Evolutionary conservation across 1,140 invertebrate genomes (phyloP).

Genomic region (Theocolax elegans): DNA sequence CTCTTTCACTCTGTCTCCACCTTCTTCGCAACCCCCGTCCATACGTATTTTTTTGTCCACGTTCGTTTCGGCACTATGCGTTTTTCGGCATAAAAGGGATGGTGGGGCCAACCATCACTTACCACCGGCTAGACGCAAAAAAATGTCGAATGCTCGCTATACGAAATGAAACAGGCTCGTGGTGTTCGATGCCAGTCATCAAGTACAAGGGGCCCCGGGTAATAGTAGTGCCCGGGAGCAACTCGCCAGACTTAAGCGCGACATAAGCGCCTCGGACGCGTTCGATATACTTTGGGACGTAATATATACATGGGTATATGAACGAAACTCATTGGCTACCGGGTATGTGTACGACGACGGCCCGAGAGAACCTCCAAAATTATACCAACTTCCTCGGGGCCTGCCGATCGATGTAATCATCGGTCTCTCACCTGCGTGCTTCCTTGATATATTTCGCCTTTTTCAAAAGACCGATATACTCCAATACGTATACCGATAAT

Average conservation of each 20-base stretch:
- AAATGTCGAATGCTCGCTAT: conserved; percentile 50
- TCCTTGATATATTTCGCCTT: too few relatives aligned
- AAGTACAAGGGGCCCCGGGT: conserved; percentile 46
- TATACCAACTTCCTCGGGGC: background rate
- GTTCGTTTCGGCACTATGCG: too few relatives aligned
- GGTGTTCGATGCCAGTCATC: conserved; percentile 58
- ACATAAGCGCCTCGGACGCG: too few relatives aligned
- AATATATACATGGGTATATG: background rate
- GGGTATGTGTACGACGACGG: background rate
- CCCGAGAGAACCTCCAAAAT: background rate
- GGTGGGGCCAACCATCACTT: conserved; percentile 60
- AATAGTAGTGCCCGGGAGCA: conserved; percentile 57
- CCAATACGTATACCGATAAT: too few relatives aligned
- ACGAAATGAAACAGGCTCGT: conserved; percentile 48
- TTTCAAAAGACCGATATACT: too few relatives aligned
- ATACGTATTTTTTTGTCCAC: conserved; percentile 8
- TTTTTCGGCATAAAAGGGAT: conserved; percentile 2
- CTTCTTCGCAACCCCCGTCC: conserved; percentile 1
- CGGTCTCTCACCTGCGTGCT: conserved; percentile 59
- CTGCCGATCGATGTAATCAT: conserved; percentile 60
- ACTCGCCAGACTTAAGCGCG: too few relatives aligned
- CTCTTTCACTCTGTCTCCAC: conserved; percentile 5
- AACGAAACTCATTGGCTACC: conserved; percentile 13
- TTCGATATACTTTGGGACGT: background rate
- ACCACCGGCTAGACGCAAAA: conserved; percentile 67